Conservation (phyloP, 2,113 vertebrate genomes). For the Podilymbus podiceps region DNA sequence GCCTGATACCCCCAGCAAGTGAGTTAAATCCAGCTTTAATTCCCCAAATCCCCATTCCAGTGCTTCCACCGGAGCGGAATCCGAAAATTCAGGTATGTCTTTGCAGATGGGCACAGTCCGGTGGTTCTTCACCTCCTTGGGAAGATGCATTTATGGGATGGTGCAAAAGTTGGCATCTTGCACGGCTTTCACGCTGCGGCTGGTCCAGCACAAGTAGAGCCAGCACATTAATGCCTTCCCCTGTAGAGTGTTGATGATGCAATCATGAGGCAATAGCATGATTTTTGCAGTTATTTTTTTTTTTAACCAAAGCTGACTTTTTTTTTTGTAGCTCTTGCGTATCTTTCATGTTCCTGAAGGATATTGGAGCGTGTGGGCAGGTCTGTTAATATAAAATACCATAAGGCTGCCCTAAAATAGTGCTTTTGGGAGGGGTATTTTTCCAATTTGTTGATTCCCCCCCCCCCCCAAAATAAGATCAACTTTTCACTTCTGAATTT, state of each 20-base stretch:
- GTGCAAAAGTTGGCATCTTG: not conserved
- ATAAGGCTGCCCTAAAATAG: not conserved
- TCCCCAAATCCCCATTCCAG: not conserved
- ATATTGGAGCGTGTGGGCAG: not conserved
- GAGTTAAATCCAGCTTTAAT: not conserved
- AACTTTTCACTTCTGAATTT: not conserved
- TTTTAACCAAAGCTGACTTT: not conserved
- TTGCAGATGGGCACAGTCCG: accelerated
- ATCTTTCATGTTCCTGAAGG: not conserved
- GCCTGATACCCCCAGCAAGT: too few relatives aligned
- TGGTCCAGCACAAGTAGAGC: not conserved
- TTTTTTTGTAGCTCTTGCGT: not conserved
- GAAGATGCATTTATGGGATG: not conserved
- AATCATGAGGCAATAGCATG: accelerated
- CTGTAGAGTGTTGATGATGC: not conserved
- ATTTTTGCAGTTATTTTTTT: not conserved
- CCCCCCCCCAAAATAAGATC: not conserved
- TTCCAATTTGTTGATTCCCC: accelerated
- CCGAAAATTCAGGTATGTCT: not conserved
- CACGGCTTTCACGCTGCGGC: not conserved
- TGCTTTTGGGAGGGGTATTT: accelerated
- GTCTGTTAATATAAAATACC: not conserved
- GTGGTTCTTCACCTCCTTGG: not conserved
- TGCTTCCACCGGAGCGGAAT: not conserved
- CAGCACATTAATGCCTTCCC: accelerated